Percentiles rank a stretch among this genome's conserved stretches.
phyloP scores from a whole-genome alignment of 2,797 vertebrate genomes.

The Forpus xanthops region DNA sequence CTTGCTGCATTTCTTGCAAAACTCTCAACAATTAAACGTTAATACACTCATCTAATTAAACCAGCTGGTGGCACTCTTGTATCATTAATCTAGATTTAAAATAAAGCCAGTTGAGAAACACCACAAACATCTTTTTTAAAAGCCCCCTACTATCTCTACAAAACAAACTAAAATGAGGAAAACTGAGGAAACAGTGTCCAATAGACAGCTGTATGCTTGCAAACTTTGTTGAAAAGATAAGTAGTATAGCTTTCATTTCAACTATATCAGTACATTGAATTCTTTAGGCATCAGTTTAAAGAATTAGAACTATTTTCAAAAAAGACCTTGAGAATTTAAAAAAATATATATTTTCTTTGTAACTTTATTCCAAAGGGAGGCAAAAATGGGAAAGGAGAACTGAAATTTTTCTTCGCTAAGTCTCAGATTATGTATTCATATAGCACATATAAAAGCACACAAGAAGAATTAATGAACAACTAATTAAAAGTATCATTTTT shows the following conservation, averaged over 20 bases:
- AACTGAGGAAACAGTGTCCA: not conserved
- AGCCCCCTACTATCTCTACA: not conserved
- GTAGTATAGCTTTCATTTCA: not conserved
- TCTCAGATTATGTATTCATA: not conserved
- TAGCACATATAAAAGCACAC: not conserved
- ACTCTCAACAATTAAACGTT: not conserved
- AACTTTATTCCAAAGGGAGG: not conserved
- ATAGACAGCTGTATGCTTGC: not conserved
- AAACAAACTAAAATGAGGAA: not conserved
- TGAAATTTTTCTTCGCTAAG: not conserved
- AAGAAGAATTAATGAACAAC: not conserved
- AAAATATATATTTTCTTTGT: not conserved
- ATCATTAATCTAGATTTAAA: not conserved
- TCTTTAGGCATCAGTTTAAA: not conserved
- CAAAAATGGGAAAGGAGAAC: not conserved
- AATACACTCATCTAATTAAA: slow-evolving; percentile 1
- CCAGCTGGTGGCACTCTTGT: slow-evolving; percentile 65
- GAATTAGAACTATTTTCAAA: not conserved
- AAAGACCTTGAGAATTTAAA: not conserved
- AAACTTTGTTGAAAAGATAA: not conserved
- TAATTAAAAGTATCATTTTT: not conserved
- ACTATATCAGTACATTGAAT: not conserved
- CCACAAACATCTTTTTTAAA: not conserved
- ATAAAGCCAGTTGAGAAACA: not conserved
- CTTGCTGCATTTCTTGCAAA: not conserved